phyloP scores from a whole-genome alignment of 2,797 vertebrate species.

The Peromyscus attwateri region DNA sequence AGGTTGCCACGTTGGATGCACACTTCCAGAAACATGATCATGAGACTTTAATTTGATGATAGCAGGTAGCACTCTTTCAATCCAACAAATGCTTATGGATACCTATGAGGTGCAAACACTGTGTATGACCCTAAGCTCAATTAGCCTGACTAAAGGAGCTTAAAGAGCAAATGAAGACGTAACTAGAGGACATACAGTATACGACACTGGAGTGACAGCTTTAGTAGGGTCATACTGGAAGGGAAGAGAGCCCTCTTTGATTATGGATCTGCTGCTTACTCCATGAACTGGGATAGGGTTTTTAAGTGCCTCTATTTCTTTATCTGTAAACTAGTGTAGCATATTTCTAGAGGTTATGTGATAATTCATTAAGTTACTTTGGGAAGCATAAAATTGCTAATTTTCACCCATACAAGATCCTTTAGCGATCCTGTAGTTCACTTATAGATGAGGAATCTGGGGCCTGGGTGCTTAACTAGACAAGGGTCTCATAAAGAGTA shows the following conservation, averaged over 20 bases:
- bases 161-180: not conserved
- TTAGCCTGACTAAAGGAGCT: not conserved
- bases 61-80: not conserved
- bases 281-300: not conserved
- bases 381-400: not conserved
- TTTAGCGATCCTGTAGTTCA: not conserved
- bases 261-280: not conserved
- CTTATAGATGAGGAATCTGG: not conserved
- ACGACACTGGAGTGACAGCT: not conserved
- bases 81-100: constrained; percentile 1
- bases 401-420: not conserved
- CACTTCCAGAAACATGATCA: not conserved
- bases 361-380: not conserved
- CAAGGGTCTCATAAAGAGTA: not conserved
- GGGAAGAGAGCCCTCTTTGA: not conserved
- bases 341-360: not conserved
- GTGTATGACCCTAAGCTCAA: not conserved
- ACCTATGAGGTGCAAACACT: not conserved
- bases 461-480: not conserved
- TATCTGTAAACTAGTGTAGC: not conserved
- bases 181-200: not conserved
- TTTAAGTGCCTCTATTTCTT: not conserved
- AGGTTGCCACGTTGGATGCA: not conserved
- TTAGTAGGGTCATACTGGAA: not conserved
- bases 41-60: not conserved